phyloP scores from a whole-genome alignment of 2,113 vertebrate genomes.

The Dromas ardeola region DNA sequence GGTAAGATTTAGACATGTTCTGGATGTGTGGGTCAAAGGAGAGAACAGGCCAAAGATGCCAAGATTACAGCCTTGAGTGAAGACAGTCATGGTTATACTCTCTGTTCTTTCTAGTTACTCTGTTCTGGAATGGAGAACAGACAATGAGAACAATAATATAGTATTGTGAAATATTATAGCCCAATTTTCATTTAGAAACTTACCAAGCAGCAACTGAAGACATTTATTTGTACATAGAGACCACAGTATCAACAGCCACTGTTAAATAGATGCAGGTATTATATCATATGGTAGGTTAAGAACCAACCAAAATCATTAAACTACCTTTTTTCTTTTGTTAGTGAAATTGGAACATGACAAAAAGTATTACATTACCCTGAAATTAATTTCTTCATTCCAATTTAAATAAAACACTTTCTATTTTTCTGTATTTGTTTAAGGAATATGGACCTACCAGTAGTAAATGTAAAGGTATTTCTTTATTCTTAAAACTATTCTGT shows the following conservation, averaged over 20 bases:
- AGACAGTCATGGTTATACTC: background rate
- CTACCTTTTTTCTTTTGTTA: background rate
- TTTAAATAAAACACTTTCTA: background rate
- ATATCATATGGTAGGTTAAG: background rate
- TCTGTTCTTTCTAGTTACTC: background rate
- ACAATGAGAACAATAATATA: background rate
- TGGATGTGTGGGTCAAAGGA: background rate
- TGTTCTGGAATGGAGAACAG: background rate
- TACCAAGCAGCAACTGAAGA: background rate
- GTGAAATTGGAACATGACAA: background rate
- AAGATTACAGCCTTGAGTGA: background rate
- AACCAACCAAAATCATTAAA: background rate
- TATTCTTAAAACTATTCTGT: background rate
- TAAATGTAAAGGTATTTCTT: background rate
- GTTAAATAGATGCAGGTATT: background rate
- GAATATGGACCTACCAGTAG: background rate
- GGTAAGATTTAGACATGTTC: background rate
- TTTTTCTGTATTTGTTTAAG: background rate
- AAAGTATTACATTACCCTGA: background rate
- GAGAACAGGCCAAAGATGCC: background rate
- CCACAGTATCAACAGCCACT: background rate
- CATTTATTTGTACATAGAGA: accelerated
- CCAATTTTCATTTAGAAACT: background rate
- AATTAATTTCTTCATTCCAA: background rate
- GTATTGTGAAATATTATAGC: background rate